phyloP scores from a whole-genome alignment of 1,140 invertebrate genomes.

The Neotoxoptera formosana region DNA sequence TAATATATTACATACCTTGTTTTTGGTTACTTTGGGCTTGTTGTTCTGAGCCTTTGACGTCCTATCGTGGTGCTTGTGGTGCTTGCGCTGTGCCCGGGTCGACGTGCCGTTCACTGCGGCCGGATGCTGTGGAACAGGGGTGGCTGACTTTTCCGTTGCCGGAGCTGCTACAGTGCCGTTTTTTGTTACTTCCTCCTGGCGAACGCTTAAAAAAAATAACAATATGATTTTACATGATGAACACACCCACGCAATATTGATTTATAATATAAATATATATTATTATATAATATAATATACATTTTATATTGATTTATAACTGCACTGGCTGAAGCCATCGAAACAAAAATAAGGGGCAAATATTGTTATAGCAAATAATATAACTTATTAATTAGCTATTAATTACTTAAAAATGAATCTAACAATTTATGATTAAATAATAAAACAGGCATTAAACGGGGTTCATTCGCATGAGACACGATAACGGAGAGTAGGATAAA shows the following conservation, averaged over 20 bases:
- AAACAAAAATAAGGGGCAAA: not conserved
- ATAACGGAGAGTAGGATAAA: too few relatives aligned
- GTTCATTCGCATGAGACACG: too few relatives aligned
- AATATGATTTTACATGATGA: not conserved
- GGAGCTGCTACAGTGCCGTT: not conserved
- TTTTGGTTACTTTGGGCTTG: slow-evolving; percentile 57
- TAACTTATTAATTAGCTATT: not conserved
- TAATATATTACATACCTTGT: slow-evolving; percentile 22
- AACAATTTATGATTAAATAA: too few relatives aligned
- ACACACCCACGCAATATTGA: not conserved
- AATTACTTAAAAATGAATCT: too few relatives aligned
- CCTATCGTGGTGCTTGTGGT: slow-evolving; percentile 25
- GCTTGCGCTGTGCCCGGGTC: not conserved
- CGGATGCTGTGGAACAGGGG: not conserved
- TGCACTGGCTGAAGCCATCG: not conserved
- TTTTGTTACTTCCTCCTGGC: not conserved
- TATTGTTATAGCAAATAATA: not conserved
- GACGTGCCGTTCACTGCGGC: not conserved
- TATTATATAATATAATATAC: too few relatives aligned
- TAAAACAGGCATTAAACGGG: too few relatives aligned
- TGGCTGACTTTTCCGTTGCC: not conserved
- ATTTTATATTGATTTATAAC: too few relatives aligned
- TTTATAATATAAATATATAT: too few relatives aligned
- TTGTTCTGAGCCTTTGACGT: slow-evolving; percentile 59
- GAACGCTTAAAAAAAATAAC: not conserved